Base-by-base conservation (phyloP, 2,797 vertebrate species). In the Holocentrus rufus region DNA sequence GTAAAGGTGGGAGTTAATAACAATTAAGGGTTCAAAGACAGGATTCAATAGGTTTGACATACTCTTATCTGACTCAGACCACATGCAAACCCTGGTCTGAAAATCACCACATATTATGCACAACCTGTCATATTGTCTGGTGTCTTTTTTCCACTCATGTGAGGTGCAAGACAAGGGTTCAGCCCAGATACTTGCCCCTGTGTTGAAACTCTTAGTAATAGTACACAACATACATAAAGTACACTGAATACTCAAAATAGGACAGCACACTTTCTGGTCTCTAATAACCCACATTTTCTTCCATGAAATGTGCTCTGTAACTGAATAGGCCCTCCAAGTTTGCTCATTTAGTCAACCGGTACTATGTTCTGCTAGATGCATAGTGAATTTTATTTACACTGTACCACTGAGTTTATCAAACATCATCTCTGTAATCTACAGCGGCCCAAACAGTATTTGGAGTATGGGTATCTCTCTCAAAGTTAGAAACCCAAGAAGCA, bases 21-120 rank as follows among this genome's bases (percentile, higher is more conserved):
- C 46, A 27, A 79, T 83, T 77, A 79, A 77, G 81, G 69, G 58
- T 46, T 71, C 72, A 8, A 27, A 30, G 46, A 64, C 56, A 76
- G 1, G 22, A 74, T 77, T 71, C 68, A 76, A 82, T 65, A 13
- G 53, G 65, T 49, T 27, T 73, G 23, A 25, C 36, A 65, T 39
- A 44, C 20, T 58, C 55, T 61, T 47, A 79, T 76, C 67, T 66
- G 74, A 11, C 54, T 56, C 23, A 2, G 50, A 57, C 49, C 22
- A 39, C 53, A 36, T 70, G 74, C 7, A 67, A 15, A 44, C 11
- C 42, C 20, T 39, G 50, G 47, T 44, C 36, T 39, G 11, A 39
- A 47, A 47, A 7, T 47, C n/a, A 17, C 46, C n/a, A 9, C n/a
- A 49, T 49, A 49, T 59, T 42, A 20, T 57, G 23, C 39, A 55